Conservation (phyloP, 2,888 invertebrate species). For the Frankliniella fusca region DNA sequence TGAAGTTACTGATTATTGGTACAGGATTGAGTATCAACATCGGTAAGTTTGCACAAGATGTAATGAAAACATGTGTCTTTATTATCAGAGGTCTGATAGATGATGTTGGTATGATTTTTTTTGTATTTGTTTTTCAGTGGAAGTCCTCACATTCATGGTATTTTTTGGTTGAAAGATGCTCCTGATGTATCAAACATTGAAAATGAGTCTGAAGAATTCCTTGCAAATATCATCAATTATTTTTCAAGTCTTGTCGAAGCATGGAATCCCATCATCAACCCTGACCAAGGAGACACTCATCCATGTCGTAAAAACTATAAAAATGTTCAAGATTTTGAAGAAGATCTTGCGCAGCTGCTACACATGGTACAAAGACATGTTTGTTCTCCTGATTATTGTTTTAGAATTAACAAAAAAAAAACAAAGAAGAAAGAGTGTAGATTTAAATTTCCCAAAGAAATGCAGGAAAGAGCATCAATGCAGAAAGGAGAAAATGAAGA, state of each 20-base stretch:
- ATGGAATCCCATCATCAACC: constrained; percentile 34
- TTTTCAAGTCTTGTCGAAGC: constrained; percentile 33
- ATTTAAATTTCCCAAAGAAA: constrained; percentile 33
- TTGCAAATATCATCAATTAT: constrained; percentile 2
- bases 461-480: constrained; percentile 5
- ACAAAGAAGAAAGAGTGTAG: constrained; percentile 30
- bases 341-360: constrained; percentile 24
- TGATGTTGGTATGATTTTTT: too few species aligned
- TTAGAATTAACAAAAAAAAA: constrained; percentile 29
- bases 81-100: too few species aligned
- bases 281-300: constrained; percentile 28
- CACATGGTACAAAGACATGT: constrained; percentile 32
- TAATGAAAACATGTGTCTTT: background rate
- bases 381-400: constrained; percentile 27
- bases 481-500: background rate
- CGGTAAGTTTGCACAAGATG: too few species aligned
- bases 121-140: constrained; percentile 35
- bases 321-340: constrained; percentile 27
- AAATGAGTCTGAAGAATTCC: constrained; percentile 1
- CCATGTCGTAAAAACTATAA: constrained; percentile 31
- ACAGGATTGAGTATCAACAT: too few species aligned
- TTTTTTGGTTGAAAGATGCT: constrained; percentile 36
- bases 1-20: too few species aligned
- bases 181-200: constrained; percentile 33
- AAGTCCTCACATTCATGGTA: constrained; percentile 35